A percentile compares a stretch with the other conserved stretches of the same genome.
Evolutionary conservation across 2,888 invertebrate genomes (phyloP).

Genomic region (Lampropteryx suffumata): DNA sequence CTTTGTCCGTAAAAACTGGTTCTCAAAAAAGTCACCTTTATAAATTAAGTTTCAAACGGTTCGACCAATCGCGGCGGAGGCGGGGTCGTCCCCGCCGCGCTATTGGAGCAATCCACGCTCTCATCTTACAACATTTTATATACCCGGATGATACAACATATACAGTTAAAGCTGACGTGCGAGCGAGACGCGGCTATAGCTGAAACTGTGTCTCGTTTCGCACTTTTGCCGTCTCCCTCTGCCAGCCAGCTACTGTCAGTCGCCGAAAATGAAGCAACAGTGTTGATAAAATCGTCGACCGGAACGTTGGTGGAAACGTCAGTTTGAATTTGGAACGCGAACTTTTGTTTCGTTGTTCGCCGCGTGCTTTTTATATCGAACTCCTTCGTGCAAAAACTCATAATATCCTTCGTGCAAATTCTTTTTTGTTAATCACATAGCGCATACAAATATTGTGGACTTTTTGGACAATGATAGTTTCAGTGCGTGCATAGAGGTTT

Average conservation of each 20-base stretch:
- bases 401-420: not conserved
- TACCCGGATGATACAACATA: constrained; percentile 82
- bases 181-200: constrained; percentile 61
- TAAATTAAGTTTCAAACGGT: constrained; percentile 76
- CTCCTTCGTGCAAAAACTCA: not conserved
- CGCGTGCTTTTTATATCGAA: not conserved
- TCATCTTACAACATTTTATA: constrained; percentile 80
- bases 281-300: constrained; percentile 64
- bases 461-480: constrained; percentile 33
- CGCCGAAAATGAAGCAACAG: constrained; percentile 76
- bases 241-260: constrained; percentile 63
- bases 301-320: constrained; percentile 47
- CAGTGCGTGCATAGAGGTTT: constrained; percentile 33
- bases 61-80: constrained; percentile 65
- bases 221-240: constrained; percentile 58
- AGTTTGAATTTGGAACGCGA: constrained; percentile 30
- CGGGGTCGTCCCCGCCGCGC: constrained; percentile 51
- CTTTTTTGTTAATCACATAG: constrained; percentile 9
- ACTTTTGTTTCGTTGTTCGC: constrained; percentile 21
- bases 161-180: constrained; percentile 76
- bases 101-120: constrained; percentile 62
- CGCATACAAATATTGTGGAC: not conserved
- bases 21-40: constrained; percentile 81
- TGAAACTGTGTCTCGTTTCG: constrained; percentile 75
- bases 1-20: constrained; percentile 73